These are phyloP conservation scores for Melanaphis sacchari DNA, from an alignment of 1,140 invertebrate species.

Conservation along the genomic window DNA sequence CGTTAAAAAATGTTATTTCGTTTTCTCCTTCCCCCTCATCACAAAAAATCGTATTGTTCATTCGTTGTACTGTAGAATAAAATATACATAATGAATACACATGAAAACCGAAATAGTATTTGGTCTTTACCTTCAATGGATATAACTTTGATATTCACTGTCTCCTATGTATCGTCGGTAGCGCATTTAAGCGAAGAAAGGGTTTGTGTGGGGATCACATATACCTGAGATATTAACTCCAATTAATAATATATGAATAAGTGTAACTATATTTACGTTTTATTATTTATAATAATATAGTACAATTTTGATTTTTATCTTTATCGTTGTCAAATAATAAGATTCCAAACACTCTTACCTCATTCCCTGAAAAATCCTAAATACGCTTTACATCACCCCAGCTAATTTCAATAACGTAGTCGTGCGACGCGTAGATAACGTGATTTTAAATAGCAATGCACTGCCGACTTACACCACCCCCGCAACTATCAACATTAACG, in stretches of 20 bases:
- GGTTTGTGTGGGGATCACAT: background rate
- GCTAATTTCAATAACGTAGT: background rate
- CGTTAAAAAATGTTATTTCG: background rate
- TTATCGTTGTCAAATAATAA: background rate
- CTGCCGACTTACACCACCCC: background rate
- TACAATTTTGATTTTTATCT: background rate
- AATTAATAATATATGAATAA: background rate
- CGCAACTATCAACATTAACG: background rate
- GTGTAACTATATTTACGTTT: background rate
- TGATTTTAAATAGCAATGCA: background rate
- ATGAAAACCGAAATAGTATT: no score
- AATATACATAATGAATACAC: background rate
- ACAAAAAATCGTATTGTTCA: background rate
- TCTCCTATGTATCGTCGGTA: no score
- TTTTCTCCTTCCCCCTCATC: background rate
- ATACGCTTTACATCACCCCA: background rate
- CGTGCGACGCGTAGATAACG: constrained; percentile 11
- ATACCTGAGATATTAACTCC: background rate
- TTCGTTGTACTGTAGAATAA: background rate
- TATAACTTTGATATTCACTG: background rate
- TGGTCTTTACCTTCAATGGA: background rate
- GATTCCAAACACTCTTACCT: background rate
- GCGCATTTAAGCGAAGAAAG: background rate
- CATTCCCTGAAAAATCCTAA: background rate
- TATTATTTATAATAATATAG: background rate